Conservation (phyloP, 2,113 vertebrate species). For the Sardina pilchardus region DNA sequence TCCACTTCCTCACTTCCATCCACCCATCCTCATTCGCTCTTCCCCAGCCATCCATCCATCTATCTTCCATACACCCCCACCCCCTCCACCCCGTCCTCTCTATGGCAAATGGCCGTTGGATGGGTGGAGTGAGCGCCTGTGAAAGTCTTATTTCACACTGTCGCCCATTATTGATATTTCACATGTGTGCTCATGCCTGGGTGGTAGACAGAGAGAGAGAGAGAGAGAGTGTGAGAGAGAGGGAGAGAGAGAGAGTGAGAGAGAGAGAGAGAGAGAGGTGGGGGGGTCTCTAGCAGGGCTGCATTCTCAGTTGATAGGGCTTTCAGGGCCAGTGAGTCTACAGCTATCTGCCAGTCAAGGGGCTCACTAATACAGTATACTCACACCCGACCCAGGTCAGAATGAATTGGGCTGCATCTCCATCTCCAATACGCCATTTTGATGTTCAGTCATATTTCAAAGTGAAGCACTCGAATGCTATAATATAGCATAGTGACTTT, state of each 20-base stretch:
- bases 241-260: neutral
- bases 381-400: neutral
- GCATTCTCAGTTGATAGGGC: neutral
- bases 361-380: neutral
- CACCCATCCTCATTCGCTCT: neutral
- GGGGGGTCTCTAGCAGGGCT: neutral
- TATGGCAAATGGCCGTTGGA: neutral
- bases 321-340: neutral
- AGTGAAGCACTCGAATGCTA: neutral
- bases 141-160: slow-evolving; percentile 32
- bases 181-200: slow-evolving; percentile 12
- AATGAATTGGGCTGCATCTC: neutral
- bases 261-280: neutral
- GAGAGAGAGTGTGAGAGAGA: neutral
- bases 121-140: neutral
- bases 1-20: neutral
- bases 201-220: neutral
- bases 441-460: neutral
- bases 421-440: neutral
- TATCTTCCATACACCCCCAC: neutral
- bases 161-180: slow-evolving; percentile 34
- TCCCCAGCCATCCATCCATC: neutral
- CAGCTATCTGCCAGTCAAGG: neutral
- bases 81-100: neutral
- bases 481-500: no score